Conservation (phyloP, 2,888 invertebrate species). For the Halictus quadricinctus region DNA sequence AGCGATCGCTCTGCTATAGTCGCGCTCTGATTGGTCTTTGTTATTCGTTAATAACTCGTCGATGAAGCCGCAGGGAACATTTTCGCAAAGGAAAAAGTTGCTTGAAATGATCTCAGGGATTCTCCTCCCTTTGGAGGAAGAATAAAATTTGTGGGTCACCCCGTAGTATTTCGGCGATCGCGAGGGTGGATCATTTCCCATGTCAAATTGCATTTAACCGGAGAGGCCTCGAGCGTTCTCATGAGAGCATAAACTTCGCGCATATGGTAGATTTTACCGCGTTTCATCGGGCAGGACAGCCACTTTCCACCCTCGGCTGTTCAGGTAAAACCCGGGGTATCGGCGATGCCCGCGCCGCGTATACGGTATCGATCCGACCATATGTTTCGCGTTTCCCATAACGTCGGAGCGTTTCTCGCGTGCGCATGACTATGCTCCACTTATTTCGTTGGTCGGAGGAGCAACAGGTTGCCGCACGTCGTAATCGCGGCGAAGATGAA, state of each 20-base stretch:
- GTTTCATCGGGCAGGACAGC: conserved; percentile 55
- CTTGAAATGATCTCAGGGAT: too few species aligned
- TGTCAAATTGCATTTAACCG: conserved; percentile 76
- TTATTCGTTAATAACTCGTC: too few species aligned
- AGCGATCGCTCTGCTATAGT: too few species aligned
- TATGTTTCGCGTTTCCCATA: conserved; percentile 78
- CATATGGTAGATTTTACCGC: conserved; percentile 66
- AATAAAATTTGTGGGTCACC: too few species aligned
- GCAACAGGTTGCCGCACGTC: conserved; percentile 72
- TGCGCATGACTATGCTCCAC: not conserved
- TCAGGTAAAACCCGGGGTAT: conserved; percentile 63
- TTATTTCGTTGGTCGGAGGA: conserved; percentile 35
- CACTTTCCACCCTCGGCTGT: conserved; percentile 59
- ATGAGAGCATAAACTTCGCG: conserved; percentile 66
- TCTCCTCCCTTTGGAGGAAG: too few species aligned
- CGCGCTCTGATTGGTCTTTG: too few species aligned
- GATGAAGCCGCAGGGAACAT: too few species aligned
- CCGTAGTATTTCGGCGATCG: conserved; percentile 19
- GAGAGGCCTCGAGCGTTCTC: conserved; percentile 73
- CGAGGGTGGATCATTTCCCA: conserved; percentile 72
- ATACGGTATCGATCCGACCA: conserved; percentile 72
- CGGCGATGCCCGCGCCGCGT: conserved; percentile 63
- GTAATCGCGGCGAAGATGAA: conserved; percentile 56
- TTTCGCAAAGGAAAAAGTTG: too few species aligned
- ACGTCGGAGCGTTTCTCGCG: conserved; percentile 13